These are phyloP conservation scores for Drosophila kurseongensis DNA, from an alignment of 1,140 invertebrate genomes.

Conservation along the genomic window DNA sequence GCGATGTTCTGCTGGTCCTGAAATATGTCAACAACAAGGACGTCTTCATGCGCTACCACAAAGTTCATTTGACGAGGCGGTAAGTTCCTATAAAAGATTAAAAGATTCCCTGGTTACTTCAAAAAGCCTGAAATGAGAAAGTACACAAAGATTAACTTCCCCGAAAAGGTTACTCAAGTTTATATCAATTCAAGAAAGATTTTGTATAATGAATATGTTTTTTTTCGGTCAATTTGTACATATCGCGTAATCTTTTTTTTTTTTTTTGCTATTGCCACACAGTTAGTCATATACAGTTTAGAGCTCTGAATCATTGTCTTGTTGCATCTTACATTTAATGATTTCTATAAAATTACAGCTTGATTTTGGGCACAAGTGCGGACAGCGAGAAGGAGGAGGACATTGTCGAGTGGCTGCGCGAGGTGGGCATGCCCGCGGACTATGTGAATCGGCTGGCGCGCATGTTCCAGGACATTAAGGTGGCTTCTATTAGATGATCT, in stretches of 20 bases:
- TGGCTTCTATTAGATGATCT: constrained; percentile 77
- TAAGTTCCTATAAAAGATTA: constrained; percentile 86
- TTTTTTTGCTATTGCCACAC: too few species aligned
- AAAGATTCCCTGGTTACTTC: too few species aligned
- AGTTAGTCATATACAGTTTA: too few species aligned
- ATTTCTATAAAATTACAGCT: constrained; percentile 52
- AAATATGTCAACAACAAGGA: constrained; percentile 99
- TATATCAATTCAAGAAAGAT: neutral
- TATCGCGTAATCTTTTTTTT: too few species aligned
- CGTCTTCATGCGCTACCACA: constrained; percentile 99
- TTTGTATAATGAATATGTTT: neutral
- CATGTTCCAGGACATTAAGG: constrained; percentile 99
- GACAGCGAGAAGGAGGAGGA: constrained; percentile 99
- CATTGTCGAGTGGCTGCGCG: constrained; percentile 98
- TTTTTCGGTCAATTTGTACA: neutral
- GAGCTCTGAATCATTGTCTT: neutral
- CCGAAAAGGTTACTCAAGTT: neutral
- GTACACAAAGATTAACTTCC: too few species aligned
- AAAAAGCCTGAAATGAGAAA: too few species aligned
- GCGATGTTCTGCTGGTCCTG: constrained; percentile 96
- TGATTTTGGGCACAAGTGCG: constrained; percentile 98
- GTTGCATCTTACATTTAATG: neutral
- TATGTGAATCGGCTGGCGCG: constrained; percentile 99
- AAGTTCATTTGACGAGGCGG: constrained; percentile 97
- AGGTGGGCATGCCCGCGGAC: constrained; percentile 99